These are phyloP conservation scores for Peromyscus polionotus DNA, from an alignment of 2,113 vertebrate genomes.

Conservation along the genomic window DNA sequence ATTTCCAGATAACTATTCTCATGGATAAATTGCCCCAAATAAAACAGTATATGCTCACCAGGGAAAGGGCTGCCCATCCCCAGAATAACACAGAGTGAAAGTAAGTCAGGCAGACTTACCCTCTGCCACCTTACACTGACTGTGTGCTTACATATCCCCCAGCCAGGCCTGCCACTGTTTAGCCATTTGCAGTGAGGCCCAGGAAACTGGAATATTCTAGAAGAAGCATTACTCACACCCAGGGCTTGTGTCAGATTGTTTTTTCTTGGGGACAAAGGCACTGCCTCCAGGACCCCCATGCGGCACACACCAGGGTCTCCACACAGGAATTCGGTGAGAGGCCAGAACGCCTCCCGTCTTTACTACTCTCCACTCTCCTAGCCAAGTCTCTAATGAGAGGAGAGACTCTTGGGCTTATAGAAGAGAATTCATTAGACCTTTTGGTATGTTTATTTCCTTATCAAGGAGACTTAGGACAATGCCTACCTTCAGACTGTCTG, in stretches of 20 bases:
- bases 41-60: not conserved
- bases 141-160: not conserved
- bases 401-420: not conserved
- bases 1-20: constrained; percentile 7
- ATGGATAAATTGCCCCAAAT: not conserved
- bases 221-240: not conserved
- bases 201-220: not conserved
- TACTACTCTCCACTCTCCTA: not conserved
- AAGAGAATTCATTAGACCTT: not conserved
- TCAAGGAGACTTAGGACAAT: not conserved
- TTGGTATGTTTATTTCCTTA: not conserved
- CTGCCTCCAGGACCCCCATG: not conserved
- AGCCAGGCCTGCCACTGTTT: not conserved
- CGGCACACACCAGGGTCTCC: not conserved
- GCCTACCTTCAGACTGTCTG: not conserved
- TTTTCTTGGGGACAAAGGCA: not conserved
- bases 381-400: not conserved
- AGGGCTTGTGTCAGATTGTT: not conserved
- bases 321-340: not conserved
- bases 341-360: not conserved
- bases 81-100: not conserved
- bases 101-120: not conserved
- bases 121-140: not conserved
- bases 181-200: not conserved
- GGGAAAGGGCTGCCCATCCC: too few relatives aligned